phyloP scores from a whole-genome alignment of 2,113 vertebrate species.

The Ictidomys tridecemlineatus region DNA sequence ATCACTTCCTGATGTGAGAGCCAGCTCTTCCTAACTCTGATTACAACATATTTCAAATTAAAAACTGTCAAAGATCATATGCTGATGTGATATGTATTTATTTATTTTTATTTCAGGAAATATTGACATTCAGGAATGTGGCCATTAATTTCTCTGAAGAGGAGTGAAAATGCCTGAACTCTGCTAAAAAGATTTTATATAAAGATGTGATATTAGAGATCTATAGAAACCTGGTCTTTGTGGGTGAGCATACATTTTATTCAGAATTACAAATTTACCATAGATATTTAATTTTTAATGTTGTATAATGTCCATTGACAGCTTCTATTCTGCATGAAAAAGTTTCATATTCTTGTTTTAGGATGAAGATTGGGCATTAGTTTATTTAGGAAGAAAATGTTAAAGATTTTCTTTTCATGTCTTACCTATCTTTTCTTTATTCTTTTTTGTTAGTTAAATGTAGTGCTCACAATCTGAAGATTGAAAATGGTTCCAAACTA shows the following conservation, averaged over 20 bases:
- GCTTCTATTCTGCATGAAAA: not conserved
- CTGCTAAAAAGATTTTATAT: not conserved
- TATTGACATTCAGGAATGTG: slow-evolving; percentile 13
- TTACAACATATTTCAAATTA: not conserved
- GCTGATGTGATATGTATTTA: not conserved
- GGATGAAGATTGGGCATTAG: too few relatives aligned
- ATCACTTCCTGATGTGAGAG: too few relatives aligned
- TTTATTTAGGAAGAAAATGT: too few relatives aligned
- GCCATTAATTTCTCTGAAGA: slow-evolving; percentile 25
- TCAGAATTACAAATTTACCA: not conserved
- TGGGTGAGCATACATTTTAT: not conserved
- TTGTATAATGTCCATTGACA: not conserved
- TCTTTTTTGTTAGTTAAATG: too few relatives aligned
- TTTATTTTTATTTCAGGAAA: not conserved
- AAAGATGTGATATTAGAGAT: slow-evolving; percentile 32
- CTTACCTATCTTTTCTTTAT: too few relatives aligned
- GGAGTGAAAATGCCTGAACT: not conserved
- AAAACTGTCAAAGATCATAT: not conserved
- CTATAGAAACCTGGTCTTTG: not conserved
- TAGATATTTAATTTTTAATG: accelerated
- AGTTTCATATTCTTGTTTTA: not conserved
- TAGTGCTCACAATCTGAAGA: too few relatives aligned
- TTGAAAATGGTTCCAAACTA: too few relatives aligned
- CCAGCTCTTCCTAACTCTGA: not conserved
- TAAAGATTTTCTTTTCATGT: too few relatives aligned